Evolutionary conservation across 2,797 vertebrate genomes (phyloP).

Genomic region (Eleutherodactylus coqui): DNA sequence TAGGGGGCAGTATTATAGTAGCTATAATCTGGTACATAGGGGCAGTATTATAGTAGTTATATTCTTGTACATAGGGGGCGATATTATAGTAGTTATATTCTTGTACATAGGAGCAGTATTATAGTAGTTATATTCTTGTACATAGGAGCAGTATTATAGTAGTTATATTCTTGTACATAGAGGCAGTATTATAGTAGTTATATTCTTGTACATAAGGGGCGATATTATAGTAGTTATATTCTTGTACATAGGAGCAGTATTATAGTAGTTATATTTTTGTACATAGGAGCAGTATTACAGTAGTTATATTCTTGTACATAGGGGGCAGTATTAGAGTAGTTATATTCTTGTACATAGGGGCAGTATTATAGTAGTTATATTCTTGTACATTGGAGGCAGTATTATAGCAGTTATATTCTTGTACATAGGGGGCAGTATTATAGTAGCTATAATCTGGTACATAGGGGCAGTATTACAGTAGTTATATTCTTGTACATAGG

Average conservation of each 20-base stretch:
- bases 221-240: background rate
- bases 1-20: no score
- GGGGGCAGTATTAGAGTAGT: no score
- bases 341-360: no score
- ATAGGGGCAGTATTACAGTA: background rate
- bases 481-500: background rate
- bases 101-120: background rate
- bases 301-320: no score
- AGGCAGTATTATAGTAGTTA: no score
- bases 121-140: constrained; percentile 16
- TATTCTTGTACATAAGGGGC: background rate
- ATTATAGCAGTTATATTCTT: background rate
- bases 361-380: constrained; percentile 1
- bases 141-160: background rate
- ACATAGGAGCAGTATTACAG: no score
- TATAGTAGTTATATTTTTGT: no score
- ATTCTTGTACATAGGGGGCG: no score
- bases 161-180: background rate
- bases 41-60: no score
- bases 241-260: background rate
- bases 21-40: no score
- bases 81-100: background rate
- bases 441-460: background rate
- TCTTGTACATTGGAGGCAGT: background rate
- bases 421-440: background rate